Conservation (phyloP, 1,140 invertebrate species). For the Melipona quadrifasciata region DNA sequence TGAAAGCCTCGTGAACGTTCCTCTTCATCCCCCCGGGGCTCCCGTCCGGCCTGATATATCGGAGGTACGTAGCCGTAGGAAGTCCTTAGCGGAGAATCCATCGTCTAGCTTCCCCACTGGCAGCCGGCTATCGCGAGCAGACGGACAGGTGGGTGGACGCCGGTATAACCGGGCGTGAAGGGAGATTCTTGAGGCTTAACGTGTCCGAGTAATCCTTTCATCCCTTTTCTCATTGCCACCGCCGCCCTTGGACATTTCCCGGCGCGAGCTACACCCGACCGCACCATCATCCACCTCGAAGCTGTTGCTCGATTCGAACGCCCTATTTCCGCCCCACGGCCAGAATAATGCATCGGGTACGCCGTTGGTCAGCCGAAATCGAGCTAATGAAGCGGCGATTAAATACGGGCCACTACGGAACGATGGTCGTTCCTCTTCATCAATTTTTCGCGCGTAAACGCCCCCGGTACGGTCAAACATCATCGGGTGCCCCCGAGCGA, state of each 20-base stretch:
- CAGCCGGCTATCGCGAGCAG: constrained; percentile 61
- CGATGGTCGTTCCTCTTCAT: neutral
- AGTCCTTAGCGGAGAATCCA: constrained; percentile 59
- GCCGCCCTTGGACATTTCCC: constrained; percentile 61
- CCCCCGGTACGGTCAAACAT: neutral
- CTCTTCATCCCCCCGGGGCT: constrained; percentile 55
- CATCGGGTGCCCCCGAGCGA: neutral
- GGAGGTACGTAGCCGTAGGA: constrained; percentile 63
- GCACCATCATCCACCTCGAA: constrained; percentile 4
- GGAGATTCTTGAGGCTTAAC: constrained; percentile 74
- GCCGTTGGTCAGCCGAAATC: neutral
- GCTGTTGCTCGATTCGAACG: constrained; percentile 40
- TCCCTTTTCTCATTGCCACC: constrained; percentile 71
- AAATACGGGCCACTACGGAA: neutral
- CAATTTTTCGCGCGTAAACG: neutral
- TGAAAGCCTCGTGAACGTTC: constrained; percentile 39
- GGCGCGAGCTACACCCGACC: constrained; percentile 40
- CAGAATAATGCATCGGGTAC: neutral
- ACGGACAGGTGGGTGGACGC: constrained; percentile 71
- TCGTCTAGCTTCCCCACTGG: constrained; percentile 50
- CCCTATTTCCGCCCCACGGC: neutral
- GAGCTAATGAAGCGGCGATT: constrained; percentile 28
- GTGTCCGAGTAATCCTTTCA: constrained; percentile 75
- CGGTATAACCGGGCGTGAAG: constrained; percentile 66
- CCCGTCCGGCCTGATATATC: constrained; percentile 56